Conservation (phyloP, 2,113 vertebrate genomes). For the Gasterosteus aculeatus region DNA sequence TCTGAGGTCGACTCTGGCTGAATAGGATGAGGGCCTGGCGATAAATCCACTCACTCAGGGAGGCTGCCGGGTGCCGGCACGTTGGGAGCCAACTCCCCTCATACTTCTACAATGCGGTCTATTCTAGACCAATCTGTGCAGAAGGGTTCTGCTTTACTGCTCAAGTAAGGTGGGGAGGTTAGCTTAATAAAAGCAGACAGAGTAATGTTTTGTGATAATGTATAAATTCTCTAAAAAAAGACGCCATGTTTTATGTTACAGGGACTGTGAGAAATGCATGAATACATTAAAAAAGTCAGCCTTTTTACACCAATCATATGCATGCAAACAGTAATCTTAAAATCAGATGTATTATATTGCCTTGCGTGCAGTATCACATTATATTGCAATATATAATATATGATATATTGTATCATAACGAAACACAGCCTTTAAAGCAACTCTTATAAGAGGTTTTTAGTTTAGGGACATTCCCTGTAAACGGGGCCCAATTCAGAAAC, state of each 20-base stretch:
- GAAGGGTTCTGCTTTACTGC: neutral
- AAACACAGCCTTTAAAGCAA: neutral
- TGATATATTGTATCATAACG: too few relatives aligned
- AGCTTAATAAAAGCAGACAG: neutral
- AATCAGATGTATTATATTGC: neutral
- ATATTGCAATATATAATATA: too few relatives aligned
- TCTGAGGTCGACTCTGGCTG: slow-evolving; percentile 49
- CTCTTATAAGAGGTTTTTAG: neutral
- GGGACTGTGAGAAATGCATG: neutral
- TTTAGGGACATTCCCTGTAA: neutral
- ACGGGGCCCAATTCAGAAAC: neutral
- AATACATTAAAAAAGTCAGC: neutral
- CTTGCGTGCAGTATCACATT: neutral
- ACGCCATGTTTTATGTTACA: too few relatives aligned
- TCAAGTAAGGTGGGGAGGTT: neutral
- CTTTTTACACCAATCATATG: neutral
- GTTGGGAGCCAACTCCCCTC: slow-evolving; percentile 7
- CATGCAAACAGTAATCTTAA: neutral
- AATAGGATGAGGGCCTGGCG: slow-evolving; percentile 46
- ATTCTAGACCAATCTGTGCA: slow-evolving; percentile 9
- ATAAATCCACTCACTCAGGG: slow-evolving; percentile 35
- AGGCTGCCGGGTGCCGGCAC: too few relatives aligned
- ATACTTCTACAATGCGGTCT: slow-evolving; percentile 9
- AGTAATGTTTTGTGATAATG: too few relatives aligned
- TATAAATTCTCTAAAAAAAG: too few relatives aligned